These are phyloP conservation scores for Drosophila suzukii DNA, from an alignment of 1,140 invertebrate genomes.

Conservation along the genomic window DNA sequence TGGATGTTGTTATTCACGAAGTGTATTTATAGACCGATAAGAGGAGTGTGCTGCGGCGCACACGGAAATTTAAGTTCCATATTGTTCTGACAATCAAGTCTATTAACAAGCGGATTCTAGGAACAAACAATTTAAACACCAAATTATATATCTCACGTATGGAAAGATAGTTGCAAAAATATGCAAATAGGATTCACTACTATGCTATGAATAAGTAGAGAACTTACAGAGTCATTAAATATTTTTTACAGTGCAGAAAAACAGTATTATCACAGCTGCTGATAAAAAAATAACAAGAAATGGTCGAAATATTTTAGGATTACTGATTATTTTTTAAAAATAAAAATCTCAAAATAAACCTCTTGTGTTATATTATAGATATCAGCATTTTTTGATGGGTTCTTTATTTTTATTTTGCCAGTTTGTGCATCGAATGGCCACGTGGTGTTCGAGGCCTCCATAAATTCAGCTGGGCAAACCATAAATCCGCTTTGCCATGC, in stretches of 20 bases:
- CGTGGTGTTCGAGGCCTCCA: conserved; percentile 43
- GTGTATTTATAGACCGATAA: conserved; percentile 34
- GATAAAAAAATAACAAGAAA: conserved; percentile 30
- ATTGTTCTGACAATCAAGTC: neutral
- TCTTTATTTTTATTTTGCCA: no score
- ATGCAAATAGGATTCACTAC: no score
- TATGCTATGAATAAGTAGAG: no score
- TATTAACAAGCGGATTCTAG: neutral
- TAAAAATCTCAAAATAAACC: neutral
- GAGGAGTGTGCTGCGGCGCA: conserved; percentile 8
- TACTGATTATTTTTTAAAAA: neutral
- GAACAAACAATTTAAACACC: no score
- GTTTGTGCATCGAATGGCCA: neutral
- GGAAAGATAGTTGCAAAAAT: no score
- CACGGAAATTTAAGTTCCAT: neutral
- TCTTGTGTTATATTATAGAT: neutral
- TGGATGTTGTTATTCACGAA: conserved; percentile 32
- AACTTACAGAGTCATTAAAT: no score
- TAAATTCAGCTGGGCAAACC: conserved; percentile 56
- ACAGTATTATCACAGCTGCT: conserved; percentile 12
- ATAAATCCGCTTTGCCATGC: conserved; percentile 17
- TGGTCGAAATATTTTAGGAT: no score
- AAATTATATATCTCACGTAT: neutral
- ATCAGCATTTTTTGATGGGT: no score
- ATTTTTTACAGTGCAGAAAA: conserved; percentile 7